These are phyloP conservation scores for Ranitomeya variabilis DNA, from an alignment of 2,113 vertebrate genomes.

Conservation along the genomic window DNA sequence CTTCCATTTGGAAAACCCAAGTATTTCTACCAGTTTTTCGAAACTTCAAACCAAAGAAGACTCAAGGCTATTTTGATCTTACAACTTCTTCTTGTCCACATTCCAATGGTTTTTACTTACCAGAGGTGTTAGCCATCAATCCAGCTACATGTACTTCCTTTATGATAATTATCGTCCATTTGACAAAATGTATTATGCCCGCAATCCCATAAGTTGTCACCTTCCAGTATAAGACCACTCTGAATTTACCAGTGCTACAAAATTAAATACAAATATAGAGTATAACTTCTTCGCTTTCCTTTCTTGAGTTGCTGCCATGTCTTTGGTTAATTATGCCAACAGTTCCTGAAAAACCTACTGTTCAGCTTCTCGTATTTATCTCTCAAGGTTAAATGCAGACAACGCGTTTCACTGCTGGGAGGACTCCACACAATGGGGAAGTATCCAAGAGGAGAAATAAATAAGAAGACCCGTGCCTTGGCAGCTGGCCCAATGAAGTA, in stretches of 20 bases:
- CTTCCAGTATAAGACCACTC: background rate
- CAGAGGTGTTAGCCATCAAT: background rate
- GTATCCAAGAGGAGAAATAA: background rate
- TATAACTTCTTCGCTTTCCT: background rate
- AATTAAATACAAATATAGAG: background rate
- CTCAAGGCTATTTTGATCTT: background rate
- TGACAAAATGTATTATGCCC: background rate
- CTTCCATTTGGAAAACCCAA: background rate
- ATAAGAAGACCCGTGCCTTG: background rate
- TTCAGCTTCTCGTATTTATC: conserved; percentile 28
- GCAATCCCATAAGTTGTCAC: background rate
- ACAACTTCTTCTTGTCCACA: background rate
- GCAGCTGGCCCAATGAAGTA: background rate
- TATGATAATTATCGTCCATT: background rate
- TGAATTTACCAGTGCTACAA: background rate
- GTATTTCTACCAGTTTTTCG: background rate
- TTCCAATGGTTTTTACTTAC: background rate
- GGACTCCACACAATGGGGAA: background rate
- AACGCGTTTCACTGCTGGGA: background rate
- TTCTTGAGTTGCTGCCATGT: conserved; percentile 22
- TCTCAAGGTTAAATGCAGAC: conserved; percentile 41
- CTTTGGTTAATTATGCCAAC: conserved; percentile 21
- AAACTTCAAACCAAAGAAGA: background rate
- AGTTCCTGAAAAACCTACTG: conserved; percentile 39
- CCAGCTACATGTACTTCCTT: background rate